Conservation (phyloP, 2,113 vertebrate genomes). For the Cyprichromis sp. region DNA sequence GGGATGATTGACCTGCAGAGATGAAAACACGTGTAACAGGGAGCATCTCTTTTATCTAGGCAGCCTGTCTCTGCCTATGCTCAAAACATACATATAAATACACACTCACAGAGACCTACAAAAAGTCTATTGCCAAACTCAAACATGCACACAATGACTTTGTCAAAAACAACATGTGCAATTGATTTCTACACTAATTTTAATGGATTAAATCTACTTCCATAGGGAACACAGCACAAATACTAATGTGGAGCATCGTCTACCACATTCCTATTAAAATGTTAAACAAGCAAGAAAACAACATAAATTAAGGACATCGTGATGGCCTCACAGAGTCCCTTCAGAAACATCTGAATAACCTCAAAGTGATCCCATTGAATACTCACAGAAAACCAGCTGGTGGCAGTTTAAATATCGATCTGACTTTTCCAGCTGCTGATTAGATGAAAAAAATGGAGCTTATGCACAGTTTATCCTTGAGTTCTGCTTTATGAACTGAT, state of each 20-base stretch:
- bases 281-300: background rate
- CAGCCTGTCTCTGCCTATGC: background rate
- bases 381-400: conserved; percentile 30
- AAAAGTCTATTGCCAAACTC: background rate
- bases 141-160: background rate
- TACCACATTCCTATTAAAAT: background rate
- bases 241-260: background rate
- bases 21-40: background rate
- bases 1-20: background rate
- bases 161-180: background rate
- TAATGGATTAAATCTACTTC: background rate
- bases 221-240: background rate
- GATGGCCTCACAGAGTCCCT: background rate
- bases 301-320: background rate
- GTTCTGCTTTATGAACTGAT: background rate
- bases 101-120: background rate
- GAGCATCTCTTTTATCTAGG: background rate
- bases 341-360: background rate
- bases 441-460: background rate
- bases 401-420: conserved; percentile 4
- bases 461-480: background rate
- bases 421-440: background rate
- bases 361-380: conserved; percentile 19
- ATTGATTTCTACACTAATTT: background rate
- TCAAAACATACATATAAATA: background rate